Conservation (phyloP, 2,113 vertebrate species). For the Pachypanchax playfairii region DNA sequence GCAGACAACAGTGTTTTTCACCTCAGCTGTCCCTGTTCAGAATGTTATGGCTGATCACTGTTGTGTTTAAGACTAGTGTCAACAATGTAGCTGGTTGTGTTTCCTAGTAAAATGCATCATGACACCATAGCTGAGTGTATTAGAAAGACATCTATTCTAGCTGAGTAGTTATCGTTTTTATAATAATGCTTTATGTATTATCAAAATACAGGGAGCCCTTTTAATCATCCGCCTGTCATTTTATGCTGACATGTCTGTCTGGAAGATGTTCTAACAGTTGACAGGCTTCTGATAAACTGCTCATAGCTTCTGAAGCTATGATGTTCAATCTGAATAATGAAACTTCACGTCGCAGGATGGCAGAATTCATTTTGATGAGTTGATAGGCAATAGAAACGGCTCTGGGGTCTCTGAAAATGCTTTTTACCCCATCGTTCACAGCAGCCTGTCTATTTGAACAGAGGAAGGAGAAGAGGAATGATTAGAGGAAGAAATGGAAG, state of each 20-base stretch:
- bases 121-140: neutral
- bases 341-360: constrained; percentile 36
- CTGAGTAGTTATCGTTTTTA: constrained; percentile 4
- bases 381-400: constrained; percentile 49
- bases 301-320: constrained; percentile 53
- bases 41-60: neutral
- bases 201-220: constrained; percentile 33
- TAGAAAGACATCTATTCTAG: constrained; percentile 10
- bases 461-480: neutral
- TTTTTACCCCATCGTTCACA: constrained; percentile 25
- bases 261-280: constrained; percentile 49
- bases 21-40: neutral
- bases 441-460: constrained; percentile 36
- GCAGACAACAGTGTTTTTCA: neutral
- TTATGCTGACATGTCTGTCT: constrained; percentile 37
- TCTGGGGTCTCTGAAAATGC: constrained; percentile 42
- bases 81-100: neutral
- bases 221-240: constrained; percentile 24
- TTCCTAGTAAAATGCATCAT: neutral
- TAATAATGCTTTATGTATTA: constrained; percentile 22
- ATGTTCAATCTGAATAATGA: constrained; percentile 73
- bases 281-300: constrained; percentile 63
- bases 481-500: constrained; percentile 11
- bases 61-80: neutral
- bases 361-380: constrained; percentile 63